Evolutionary conservation across 1,140 invertebrate species (phyloP), one percentile per base, ranked within the genome.

Genomic region (Berghia stephanieae): DNA sequence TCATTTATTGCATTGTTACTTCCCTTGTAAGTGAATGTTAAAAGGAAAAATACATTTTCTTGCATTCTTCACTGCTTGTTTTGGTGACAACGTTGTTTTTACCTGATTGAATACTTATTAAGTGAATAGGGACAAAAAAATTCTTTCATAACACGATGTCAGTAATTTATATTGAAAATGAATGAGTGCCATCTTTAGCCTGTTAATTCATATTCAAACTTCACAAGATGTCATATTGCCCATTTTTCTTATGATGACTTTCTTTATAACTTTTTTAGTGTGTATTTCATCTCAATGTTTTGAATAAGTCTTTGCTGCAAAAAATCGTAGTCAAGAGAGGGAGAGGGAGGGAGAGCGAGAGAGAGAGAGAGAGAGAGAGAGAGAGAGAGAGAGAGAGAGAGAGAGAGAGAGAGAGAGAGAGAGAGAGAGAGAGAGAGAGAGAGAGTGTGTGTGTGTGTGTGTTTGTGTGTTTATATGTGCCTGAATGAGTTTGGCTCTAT

Each of bases 391-490:
- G 10, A 74, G 38, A 74, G 44, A 60, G 21, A 8, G 36, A 60
- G 8, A 60, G 3, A 42, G 5, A 74, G 49, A 60, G 31, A 60
- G 52, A 73, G 16, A 73, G 44, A 73, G 16, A 73, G 71, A 73
- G n/a, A 73, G 71, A 73, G 16, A 55, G 71, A 73, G 16, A 73
- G 6, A 73, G 44, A 73, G 71, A 46, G 44, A 73, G 71, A 73
- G 44, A 73, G 71, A 73, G 24, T 55, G 71, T 55, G 44, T 55
- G 71, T n/a, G 8, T 40, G 34, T 43, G 68, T 44, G 24, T 55
- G 44, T 36, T 31, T n/a, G 5, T 36, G 18, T 36, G 44, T 73
- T n/a, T 21, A 18, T n/a, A 34, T 34, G 31, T 49, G 27, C 27
- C 13, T 8, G 43, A 10, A 52, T 24, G 31, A 8, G n/a, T 13